Base-by-base conservation (phyloP, 2,797 vertebrate genomes). In the Lacerta agilis region DNA sequence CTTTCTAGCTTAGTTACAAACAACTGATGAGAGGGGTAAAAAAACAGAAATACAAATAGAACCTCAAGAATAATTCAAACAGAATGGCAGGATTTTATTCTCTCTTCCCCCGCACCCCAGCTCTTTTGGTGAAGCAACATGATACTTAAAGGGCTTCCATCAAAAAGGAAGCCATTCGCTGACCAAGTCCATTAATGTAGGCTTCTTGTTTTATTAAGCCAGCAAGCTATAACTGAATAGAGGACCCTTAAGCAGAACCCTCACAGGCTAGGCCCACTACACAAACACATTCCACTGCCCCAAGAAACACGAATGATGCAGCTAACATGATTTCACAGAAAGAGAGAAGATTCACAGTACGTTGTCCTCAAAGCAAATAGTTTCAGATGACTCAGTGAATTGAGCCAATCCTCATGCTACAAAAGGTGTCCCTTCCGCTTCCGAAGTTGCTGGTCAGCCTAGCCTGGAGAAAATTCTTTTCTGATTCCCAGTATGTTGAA, bases 1-100 rank as follows among this genome's bases (percentile, higher is more conserved):
- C 94, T 96, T 95, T 94, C 92, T 93, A 95, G 91, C 93, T 89
- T 90, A 94, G 95, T 93, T 95, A 92, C 95, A 96, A 96, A 95
- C 94, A 95, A 95, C 92, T 94, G 94, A 95, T 92, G 91, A 94
- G 91, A 91, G 91, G 92, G 89, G 90, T 89, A 92, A 92, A 92
- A 95, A 95, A 95, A 95, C 92, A 95, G 94, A 95, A 95, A 95
- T 93, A 94, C 69, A 94, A 95, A 95, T 95, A 94, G 91, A 94
- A 94, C 93, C 95, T 94, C 90, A 90, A 88, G 89, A 91, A 88
- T 80, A 92, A 95, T 93, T 95, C 79, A 94, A 87, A 94, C 88
- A 93, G 87, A 94, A 89, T n/a, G 71, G 83, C 64, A 80, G 64
- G 91, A 79, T 86, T 92, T 94, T 90, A 78, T 45, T 72, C 41